Evolutionary conservation across 2,888 invertebrate species (phyloP), one percentile per base, ranked within the genome.

Genomic region (Lepidocyrtoides sp.): DNA sequence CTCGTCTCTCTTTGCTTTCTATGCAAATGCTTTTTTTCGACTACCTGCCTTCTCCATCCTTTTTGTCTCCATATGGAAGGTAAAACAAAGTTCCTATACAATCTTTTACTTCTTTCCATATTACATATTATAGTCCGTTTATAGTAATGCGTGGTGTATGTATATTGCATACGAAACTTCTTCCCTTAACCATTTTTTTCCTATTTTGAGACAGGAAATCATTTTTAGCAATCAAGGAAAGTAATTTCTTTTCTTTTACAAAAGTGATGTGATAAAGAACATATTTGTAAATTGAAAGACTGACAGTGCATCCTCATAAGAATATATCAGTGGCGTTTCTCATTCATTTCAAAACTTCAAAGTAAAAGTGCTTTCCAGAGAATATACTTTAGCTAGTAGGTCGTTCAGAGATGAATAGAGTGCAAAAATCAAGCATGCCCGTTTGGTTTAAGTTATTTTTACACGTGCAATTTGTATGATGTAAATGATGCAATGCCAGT

Each of bases 241-340:
- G 79, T 23, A 20, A 32, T 81, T 77, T 41, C 36, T 36, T 32
- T 36, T 41, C 10, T 81, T 32, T 29, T 8, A 85, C 51, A 85
- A 72, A 75, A 75, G 51, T 36, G 85, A 69, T 85, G 77, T 60
- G 77, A 86, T 77, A 75, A 23, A 75, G 48, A 77, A 75, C 86
- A 48, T 26, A 20, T 77, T 63, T 44, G 23, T 29, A 57, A 75
- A 77, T 77, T 86, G 86, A 85, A 63, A 66, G 41, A 77, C 85
- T 85, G 36, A 36, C 54, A 51, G 63, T 83, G 32, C 20, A 23
- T 5, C 41, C 20, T 51, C 48, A 36, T 57, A 4, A 57, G 29
- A 26, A 26, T n/a, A 54, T 54, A 44, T 12, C 66, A 69, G 36
- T 5, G 36, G 66, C 32, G 12, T 5, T 17, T 36, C 7, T 17